These are phyloP conservation scores for Busseola fusca DNA, from an alignment of 2,888 invertebrate genomes.

Conservation along the genomic window DNA sequence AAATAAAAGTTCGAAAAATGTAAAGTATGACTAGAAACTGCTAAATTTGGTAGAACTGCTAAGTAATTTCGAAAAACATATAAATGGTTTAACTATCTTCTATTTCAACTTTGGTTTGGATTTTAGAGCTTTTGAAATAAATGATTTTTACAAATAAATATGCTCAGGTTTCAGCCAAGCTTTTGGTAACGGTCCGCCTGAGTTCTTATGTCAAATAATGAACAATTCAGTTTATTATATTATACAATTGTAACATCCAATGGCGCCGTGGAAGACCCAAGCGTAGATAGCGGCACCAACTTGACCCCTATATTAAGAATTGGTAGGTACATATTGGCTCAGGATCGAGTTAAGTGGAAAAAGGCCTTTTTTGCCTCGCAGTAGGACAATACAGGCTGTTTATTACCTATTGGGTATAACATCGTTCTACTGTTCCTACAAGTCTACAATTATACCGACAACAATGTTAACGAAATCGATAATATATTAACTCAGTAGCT, in stretches of 20 bases:
- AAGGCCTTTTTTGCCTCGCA: no score
- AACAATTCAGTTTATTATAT: constrained; percentile 11
- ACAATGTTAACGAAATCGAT: not conserved
- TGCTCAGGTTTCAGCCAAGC: not conserved
- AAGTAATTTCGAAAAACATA: not conserved
- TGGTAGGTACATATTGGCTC: no score
- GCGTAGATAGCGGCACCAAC: not conserved
- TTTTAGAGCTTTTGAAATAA: no score
- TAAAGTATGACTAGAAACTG: not conserved
- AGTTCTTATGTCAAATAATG: not conserved
- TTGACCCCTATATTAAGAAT: not conserved
- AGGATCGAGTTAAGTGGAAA: no score
- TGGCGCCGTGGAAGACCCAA: not conserved
- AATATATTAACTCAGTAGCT: not conserved
- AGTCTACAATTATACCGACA: not conserved
- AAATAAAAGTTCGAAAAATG: not conserved
- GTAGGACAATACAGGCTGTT: no score
- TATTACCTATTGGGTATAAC: not conserved
- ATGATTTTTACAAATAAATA: constrained; percentile 28
- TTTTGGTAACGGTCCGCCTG: not conserved
- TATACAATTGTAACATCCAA: no score
- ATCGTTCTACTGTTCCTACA: not conserved
- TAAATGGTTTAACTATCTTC: not conserved
- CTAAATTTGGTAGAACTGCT: not conserved
- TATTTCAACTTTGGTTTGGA: no score